Conservation (phyloP, 2,888 invertebrate genomes). For the Drosophila anomalata region DNA sequence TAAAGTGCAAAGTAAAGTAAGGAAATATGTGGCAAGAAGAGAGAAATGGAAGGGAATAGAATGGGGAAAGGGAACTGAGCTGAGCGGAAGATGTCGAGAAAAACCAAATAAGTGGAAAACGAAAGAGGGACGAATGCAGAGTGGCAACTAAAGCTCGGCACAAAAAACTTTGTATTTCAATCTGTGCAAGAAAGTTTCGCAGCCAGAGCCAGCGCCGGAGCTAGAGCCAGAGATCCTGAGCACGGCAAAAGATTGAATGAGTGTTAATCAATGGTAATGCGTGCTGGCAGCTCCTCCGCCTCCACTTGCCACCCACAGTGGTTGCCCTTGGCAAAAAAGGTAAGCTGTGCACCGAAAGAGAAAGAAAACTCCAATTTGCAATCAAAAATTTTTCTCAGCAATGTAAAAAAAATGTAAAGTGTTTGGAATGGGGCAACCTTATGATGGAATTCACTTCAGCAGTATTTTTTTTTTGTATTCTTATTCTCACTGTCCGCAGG, state of each 20-base stretch:
- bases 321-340: slow-evolving; percentile 40
- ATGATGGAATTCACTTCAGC: neutral
- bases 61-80: neutral
- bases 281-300: slow-evolving; percentile 51
- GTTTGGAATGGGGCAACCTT: neutral
- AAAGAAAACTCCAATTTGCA: slow-evolving; percentile 67
- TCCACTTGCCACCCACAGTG: neutral
- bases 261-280: slow-evolving; percentile 79
- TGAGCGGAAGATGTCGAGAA: slow-evolving; percentile 3
- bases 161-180: slow-evolving; percentile 76
- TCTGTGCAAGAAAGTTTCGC: slow-evolving; percentile 71
- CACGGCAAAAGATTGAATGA: slow-evolving; percentile 63
- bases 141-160: slow-evolving; percentile 50
- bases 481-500: slow-evolving; percentile 30
- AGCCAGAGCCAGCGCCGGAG: slow-evolving; percentile 19
- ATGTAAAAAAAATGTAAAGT: slow-evolving; percentile 19
- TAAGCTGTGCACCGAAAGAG: slow-evolving; percentile 43
- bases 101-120: slow-evolving; percentile 69
- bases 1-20: slow-evolving; percentile 45
- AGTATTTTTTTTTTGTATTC: slow-evolving; percentile 8
- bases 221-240: slow-evolving; percentile 8
- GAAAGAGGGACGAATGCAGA: slow-evolving; percentile 30
- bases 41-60: slow-evolving; percentile 41
- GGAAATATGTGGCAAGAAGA: slow-evolving; percentile 48
- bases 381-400: slow-evolving; percentile 62